These are phyloP conservation scores for Ammodytes dubius DNA, from an alignment of 2,113 vertebrate genomes.

Conservation along the genomic window DNA sequence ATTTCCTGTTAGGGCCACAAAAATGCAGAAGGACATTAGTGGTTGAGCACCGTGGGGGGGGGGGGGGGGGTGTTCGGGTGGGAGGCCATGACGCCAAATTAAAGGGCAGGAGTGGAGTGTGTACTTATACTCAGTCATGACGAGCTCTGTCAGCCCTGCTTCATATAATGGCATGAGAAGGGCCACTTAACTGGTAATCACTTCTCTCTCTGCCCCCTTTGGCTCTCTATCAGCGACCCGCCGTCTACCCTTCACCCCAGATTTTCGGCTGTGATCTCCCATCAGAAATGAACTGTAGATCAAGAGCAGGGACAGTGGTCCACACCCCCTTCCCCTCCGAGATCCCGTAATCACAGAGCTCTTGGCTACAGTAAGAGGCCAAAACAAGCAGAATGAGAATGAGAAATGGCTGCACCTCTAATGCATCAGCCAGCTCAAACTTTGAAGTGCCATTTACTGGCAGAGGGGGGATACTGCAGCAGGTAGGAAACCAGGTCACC, in stretches of 20 bases:
- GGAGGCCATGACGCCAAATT: constrained; percentile 74
- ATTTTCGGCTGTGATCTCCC: constrained; percentile 79
- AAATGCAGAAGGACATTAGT: constrained; percentile 74
- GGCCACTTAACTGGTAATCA: constrained; percentile 85
- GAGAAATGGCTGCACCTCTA: constrained; percentile 72
- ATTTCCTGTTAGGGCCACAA: constrained; percentile 64
- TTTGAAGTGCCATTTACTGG: constrained; percentile 75
- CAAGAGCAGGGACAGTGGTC: constrained; percentile 78
- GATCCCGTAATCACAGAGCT: constrained; percentile 78
- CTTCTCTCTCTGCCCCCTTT: constrained; percentile 65
- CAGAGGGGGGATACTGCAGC: constrained; percentile 51
- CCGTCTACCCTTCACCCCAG: constrained; percentile 25
- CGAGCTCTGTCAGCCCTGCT: constrained; percentile 77
- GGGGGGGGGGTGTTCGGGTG: neutral
- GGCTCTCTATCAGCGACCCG: constrained; percentile 35
- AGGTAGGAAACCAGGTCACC: constrained; percentile 76
- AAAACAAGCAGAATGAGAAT: constrained; percentile 66
- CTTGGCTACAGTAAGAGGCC: constrained; percentile 67
- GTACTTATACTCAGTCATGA: constrained; percentile 77
- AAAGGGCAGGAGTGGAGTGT: constrained; percentile 79
- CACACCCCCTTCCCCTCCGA: constrained; percentile 57
- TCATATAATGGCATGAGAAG: constrained; percentile 81
- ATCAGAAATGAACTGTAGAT: constrained; percentile 81
- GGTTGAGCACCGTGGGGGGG: constrained; percentile 61
- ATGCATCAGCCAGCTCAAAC: constrained; percentile 72